phyloP scores from a whole-genome alignment of 2,888 invertebrate genomes.

The Slavum lentiscoides region DNA sequence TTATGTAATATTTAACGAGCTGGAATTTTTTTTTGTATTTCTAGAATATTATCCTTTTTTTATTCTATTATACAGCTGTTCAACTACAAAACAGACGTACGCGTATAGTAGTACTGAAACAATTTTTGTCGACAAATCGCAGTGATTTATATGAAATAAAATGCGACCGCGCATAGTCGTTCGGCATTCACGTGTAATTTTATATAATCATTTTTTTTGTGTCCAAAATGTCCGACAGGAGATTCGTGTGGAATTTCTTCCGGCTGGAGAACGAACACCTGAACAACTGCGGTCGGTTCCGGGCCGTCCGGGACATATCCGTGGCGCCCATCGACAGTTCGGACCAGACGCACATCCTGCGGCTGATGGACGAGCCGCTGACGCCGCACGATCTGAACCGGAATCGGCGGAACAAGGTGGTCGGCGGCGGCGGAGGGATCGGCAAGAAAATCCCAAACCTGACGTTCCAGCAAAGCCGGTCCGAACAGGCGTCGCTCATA shows the following conservation, averaged over 20 bases:
- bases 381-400: conserved; percentile 77
- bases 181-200: too few relatives aligned
- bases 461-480: conserved; percentile 40
- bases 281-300: conserved; percentile 98
- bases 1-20: too few relatives aligned
- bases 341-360: conserved; percentile 84
- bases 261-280: conserved; percentile 98
- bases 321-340: conserved; percentile 92
- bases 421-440: conserved; percentile 19
- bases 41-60: too few relatives aligned
- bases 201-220: too few relatives aligned
- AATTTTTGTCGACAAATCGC: too few relatives aligned
- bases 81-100: too few relatives aligned
- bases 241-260: conserved; percentile 99
- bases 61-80: too few relatives aligned
- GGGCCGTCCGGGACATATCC: conserved; percentile 96
- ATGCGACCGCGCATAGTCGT: too few relatives aligned
- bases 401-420: conserved; percentile 60
- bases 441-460: conserved; percentile 50
- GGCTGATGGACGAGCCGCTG: conserved; percentile 94
- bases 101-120: too few relatives aligned
- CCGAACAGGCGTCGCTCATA: conserved; percentile 41
- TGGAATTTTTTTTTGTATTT: too few relatives aligned
- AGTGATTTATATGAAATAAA: too few relatives aligned
- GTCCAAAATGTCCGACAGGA: conserved; percentile 62